Percentiles rank a stretch among this genome's conserved stretches.
These are phyloP conservation scores for Archaeoteleia sp. DNA, from an alignment of 2,888 invertebrate species.

Conservation along the genomic window DNA sequence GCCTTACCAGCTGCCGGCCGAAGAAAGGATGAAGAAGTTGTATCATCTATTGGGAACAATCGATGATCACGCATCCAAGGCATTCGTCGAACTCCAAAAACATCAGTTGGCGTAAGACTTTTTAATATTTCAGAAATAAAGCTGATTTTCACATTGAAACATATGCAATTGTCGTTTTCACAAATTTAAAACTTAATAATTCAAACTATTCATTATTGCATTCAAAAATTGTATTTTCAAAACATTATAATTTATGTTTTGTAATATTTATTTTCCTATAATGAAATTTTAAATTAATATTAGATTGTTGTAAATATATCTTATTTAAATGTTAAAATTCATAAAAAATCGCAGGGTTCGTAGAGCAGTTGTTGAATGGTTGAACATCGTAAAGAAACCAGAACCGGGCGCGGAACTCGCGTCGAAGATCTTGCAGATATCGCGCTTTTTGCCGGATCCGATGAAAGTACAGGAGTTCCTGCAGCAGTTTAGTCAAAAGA, in stretches of 20 bases:
- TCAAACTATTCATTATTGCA: too few species aligned
- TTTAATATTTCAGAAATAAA: too few species aligned
- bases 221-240: too few species aligned
- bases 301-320: not conserved
- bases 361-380: constrained; percentile 89
- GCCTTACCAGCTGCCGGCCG: constrained; percentile 90
- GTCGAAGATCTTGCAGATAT: constrained; percentile 80
- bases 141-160: too few species aligned
- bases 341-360: constrained; percentile 78
- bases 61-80: constrained; percentile 95
- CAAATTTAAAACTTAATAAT: too few species aligned
- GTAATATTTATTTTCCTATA: too few species aligned
- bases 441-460: constrained; percentile 92
- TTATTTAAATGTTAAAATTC: constrained; percentile 1
- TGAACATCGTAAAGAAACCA: constrained; percentile 87
- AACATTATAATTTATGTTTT: too few species aligned
- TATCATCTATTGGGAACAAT: constrained; percentile 94
- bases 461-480: constrained; percentile 93
- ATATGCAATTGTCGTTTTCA: too few species aligned
- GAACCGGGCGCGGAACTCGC: constrained; percentile 80
- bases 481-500: constrained; percentile 86
- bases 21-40: constrained; percentile 93
- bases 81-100: constrained; percentile 93
- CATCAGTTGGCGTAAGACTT: constrained; percentile 84
- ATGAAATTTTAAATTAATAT: constrained; percentile 2